phyloP scores from a whole-genome alignment of 2,113 vertebrate genomes.

The Gallinago paraguaiae region DNA sequence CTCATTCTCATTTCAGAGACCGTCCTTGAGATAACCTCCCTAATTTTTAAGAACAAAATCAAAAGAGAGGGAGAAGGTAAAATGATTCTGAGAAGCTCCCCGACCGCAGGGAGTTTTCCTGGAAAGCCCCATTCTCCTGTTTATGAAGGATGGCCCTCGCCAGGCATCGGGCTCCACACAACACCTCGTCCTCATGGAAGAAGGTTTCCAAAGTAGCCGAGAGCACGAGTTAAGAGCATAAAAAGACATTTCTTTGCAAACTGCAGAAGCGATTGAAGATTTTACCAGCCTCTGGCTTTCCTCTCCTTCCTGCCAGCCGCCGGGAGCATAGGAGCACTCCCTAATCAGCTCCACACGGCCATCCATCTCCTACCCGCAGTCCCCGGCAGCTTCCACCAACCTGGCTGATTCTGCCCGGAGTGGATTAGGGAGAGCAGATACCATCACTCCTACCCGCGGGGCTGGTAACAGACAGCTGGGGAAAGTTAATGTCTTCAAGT shows the following conservation, averaged over 20 bases:
- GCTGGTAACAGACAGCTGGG: not conserved
- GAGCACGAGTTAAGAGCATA: not conserved
- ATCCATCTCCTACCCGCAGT: slow-evolving; percentile 34
- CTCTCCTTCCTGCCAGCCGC: not conserved
- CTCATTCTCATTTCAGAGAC: not conserved
- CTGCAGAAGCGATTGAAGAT: not conserved
- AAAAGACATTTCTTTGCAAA: not conserved
- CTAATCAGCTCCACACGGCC: not conserved
- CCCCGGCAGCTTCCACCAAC: not conserved
- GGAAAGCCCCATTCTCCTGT: not conserved
- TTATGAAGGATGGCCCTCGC: rapidly evolving
- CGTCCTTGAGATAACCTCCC: not conserved
- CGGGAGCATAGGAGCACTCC: not conserved
- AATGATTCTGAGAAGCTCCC: not conserved
- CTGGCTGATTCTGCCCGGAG: not conserved
- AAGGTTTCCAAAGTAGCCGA: not conserved
- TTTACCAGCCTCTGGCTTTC: not conserved
- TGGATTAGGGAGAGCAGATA: not conserved
- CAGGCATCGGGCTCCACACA: not conserved
- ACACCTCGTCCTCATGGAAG: not conserved
- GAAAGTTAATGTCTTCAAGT: slow-evolving; percentile 35
- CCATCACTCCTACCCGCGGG: not conserved
- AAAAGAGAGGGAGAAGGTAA: not conserved
- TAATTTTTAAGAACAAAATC: not conserved
- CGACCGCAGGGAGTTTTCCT: not conserved